Percentiles rank a stretch among this genome's conserved stretches.
Conservation (phyloP, 2,113 vertebrate genomes). For the Dromiciops gliroides region DNA sequence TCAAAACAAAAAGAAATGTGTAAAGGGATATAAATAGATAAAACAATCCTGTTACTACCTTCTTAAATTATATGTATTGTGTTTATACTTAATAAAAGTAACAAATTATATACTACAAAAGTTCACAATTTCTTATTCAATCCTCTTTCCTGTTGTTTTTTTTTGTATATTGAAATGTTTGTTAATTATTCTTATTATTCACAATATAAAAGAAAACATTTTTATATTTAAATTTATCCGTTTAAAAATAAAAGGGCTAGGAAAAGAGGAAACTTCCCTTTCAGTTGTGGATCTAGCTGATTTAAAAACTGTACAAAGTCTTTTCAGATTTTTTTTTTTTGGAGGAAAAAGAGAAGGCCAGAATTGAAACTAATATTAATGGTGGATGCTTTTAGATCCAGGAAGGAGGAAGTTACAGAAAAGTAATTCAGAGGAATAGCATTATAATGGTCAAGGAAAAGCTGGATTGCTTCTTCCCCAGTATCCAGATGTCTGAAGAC, state of each 20-base stretch:
- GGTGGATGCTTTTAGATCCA: not conserved
- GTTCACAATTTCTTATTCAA: not conserved
- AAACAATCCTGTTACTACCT: not conserved
- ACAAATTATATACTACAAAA: not conserved
- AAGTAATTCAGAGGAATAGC: not conserved
- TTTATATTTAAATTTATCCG: not conserved
- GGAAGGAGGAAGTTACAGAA: not conserved
- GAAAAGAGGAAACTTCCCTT: not conserved
- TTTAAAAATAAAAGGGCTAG: not conserved
- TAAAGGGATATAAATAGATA: not conserved
- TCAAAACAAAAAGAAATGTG: not conserved
- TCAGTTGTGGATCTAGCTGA: not conserved
- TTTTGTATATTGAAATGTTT: not conserved
- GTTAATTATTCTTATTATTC: not conserved
- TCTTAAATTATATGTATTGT: not conserved
- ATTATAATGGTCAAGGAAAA: not conserved
- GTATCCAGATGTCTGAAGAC: not conserved
- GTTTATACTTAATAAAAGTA: not conserved
- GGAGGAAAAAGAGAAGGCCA: not conserved
- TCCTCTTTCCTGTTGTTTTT: not conserved
- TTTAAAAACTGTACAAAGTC: not conserved
- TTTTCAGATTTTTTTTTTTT: not conserved
- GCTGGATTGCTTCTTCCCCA: not conserved
- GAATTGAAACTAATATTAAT: not conserved
- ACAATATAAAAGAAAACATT: not conserved